Percentiles rank a stretch among this genome's conserved stretches.
These are phyloP conservation scores for Nothocercus julius DNA, from an alignment of 2,113 vertebrate genomes.

Conservation along the genomic window DNA sequence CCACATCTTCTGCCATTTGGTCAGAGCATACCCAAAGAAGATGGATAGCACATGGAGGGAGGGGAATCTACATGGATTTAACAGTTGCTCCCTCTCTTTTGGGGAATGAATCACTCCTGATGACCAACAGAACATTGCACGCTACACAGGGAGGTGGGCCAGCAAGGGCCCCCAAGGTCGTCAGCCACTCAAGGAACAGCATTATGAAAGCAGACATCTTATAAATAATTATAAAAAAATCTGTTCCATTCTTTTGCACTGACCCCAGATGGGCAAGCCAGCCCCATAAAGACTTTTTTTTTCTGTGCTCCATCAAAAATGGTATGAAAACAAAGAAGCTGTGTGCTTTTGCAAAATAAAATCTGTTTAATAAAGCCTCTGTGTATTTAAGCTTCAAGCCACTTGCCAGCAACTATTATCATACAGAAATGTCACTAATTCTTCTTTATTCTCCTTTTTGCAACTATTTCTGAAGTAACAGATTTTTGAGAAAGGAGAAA, in stretches of 20 bases:
- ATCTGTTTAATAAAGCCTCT: neutral
- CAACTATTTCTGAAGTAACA: neutral
- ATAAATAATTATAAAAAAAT: constrained; percentile 83
- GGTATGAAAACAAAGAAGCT: constrained; percentile 48
- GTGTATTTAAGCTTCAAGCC: neutral
- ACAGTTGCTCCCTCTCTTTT: neutral
- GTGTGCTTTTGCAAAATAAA: constrained; percentile 14
- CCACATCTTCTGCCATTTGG: neutral
- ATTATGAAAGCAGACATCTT: constrained; percentile 80
- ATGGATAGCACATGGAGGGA: neutral
- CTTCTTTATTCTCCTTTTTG: neutral
- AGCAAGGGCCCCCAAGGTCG: constrained; percentile 62
- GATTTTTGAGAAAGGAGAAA: neutral
- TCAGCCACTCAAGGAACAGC: constrained; percentile 69
- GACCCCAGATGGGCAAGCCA: constrained; percentile 67
- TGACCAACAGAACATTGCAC: constrained; percentile 68
- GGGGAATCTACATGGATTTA: neutral
- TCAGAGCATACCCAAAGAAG: neutral
- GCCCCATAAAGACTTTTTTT: constrained; percentile 52
- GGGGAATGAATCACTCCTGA: constrained; percentile 57
- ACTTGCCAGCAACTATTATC: neutral
- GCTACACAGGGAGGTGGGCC: constrained; percentile 38
- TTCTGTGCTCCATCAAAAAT: constrained; percentile 46
- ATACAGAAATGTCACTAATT: neutral
- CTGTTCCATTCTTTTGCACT: constrained; percentile 72